Percentiles rank a stretch among this genome's conserved stretches.
Conservation (phyloP, 1,140 invertebrate species). For the Physella acuta region DNA sequence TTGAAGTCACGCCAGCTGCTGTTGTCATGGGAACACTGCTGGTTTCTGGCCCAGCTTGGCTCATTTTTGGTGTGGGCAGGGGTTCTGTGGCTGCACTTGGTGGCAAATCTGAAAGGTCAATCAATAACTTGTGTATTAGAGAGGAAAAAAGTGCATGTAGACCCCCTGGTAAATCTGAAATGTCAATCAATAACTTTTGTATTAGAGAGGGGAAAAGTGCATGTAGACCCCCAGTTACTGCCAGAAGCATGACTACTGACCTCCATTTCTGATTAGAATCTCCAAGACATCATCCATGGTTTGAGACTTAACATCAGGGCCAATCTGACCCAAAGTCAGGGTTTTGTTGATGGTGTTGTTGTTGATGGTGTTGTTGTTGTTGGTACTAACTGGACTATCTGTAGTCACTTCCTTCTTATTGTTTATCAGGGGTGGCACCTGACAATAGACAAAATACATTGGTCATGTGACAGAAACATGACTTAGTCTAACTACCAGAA, state of each 20-base stretch:
- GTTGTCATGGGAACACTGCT: conserved; percentile 19
- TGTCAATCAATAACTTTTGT: no score
- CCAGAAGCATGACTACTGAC: conserved; percentile 35
- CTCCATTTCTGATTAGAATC: conserved; percentile 88
- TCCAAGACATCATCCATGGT: conserved; percentile 93
- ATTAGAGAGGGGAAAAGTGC: neutral
- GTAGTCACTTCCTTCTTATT: conserved; percentile 9
- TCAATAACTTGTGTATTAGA: no score
- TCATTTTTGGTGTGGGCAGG: conserved; percentile 67
- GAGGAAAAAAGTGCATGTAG: no score
- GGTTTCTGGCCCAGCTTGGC: conserved; percentile 1
- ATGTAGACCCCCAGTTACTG: conserved; percentile 7
- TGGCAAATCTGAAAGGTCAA: conserved; percentile 80
- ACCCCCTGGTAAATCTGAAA: no score
- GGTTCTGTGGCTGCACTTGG: conserved; percentile 80
- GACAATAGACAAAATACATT: no score
- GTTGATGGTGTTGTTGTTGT: conserved; percentile 14
- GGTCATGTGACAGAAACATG: no score
- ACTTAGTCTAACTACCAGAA: no score
- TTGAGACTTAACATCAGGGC: conserved; percentile 72
- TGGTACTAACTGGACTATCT: neutral
- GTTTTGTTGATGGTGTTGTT: no score
- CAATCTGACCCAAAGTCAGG: conserved; percentile 25
- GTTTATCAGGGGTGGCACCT: no score
- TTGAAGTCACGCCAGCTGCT: conserved; percentile 16